phyloP scores from a whole-genome alignment of 2,113 vertebrate species.

The Pachypanchax playfairii region DNA sequence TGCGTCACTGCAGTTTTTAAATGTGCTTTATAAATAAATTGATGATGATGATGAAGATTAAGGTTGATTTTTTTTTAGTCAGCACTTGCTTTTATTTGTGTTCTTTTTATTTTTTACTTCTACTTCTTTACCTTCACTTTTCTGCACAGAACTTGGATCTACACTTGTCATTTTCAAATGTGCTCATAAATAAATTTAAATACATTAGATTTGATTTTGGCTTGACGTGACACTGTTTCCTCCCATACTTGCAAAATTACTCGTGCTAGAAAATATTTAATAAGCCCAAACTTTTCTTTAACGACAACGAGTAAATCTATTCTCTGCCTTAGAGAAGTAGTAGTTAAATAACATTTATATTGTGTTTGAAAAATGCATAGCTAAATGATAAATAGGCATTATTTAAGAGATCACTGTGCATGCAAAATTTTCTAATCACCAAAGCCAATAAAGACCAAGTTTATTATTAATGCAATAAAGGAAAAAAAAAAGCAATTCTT shows the following conservation, averaged over 20 bases:
- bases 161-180: no score
- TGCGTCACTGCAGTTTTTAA: no score
- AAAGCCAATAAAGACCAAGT: not conserved
- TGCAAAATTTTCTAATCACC: constrained; percentile 7
- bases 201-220: no score
- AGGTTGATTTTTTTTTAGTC: no score
- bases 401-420: not conserved
- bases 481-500: constrained; percentile 5
- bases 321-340: not conserved
- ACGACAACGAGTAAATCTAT: not conserved
- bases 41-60: no score
- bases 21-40: no score
- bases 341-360: not conserved
- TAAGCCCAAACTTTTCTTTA: not conserved
- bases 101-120: no score
- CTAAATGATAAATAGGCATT: not conserved
- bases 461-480: constrained; percentile 5
- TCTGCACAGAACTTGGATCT: no score
- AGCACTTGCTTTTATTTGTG: no score
- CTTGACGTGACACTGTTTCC: no score
- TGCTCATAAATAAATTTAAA: no score
- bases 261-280: not conserved
- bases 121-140: no score
- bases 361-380: not conserved
- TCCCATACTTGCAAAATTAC: not conserved